phyloP scores from a whole-genome alignment of 1,140 invertebrate genomes.

The Procambarus virginalis region DNA sequence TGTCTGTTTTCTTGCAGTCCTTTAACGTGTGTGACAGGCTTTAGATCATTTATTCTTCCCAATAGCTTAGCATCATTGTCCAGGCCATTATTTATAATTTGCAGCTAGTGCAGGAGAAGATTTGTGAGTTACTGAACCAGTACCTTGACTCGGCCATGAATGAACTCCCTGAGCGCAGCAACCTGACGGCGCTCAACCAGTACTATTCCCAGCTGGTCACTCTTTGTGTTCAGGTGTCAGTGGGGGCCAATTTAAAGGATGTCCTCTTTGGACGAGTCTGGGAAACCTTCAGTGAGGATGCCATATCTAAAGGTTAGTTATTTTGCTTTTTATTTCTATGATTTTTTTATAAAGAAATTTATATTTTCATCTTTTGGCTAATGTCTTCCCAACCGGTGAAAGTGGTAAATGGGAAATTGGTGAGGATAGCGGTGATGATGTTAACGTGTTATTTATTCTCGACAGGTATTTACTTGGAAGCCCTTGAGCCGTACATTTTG shows the following conservation, averaged over 20 bases:
- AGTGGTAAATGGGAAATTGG: too few species aligned
- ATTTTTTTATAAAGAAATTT: neutral
- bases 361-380: neutral
- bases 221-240: conserved; percentile 70
- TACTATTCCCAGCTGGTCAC: conserved; percentile 71
- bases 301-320: conserved; percentile 69
- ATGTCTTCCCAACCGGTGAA: neutral
- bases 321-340: neutral
- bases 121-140: conserved; percentile 69
- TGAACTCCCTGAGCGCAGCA: conserved; percentile 70
- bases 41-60: too few species aligned
- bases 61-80: too few species aligned
- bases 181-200: conserved; percentile 70
- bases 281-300: conserved; percentile 73
- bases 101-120: conserved; percentile 66
- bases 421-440: too few species aligned
- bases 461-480: conserved; percentile 76
- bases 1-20: too few species aligned
- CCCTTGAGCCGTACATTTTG: conserved; percentile 78
- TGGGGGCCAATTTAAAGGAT: conserved; percentile 72
- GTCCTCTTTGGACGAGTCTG: conserved; percentile 76
- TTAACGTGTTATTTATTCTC: neutral
- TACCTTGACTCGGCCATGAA: conserved; percentile 71
- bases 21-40: too few species aligned
- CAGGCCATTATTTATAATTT: neutral